Evolutionary conservation across 2,797 vertebrate genomes (phyloP).

Genomic region (Lemur catta): DNA sequence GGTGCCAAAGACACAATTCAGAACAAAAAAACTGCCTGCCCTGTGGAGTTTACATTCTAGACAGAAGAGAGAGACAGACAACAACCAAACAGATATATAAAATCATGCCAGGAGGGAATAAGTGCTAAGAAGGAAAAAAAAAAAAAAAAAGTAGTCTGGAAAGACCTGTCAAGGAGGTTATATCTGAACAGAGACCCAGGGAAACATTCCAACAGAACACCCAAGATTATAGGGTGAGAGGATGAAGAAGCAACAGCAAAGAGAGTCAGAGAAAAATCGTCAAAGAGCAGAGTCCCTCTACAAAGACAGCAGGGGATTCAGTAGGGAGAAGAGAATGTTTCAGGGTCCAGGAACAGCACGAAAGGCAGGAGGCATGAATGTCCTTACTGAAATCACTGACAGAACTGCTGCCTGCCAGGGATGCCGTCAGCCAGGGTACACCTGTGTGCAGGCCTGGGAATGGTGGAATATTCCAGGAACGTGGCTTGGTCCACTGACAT

Average conservation of each 20-base stretch:
- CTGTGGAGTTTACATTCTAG: neutral
- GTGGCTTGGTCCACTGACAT: neutral
- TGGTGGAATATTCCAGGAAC: neutral
- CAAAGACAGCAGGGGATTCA: neutral
- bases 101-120: neutral
- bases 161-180: neutral
- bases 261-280: neutral
- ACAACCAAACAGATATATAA: neutral
- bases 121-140: too few species aligned
- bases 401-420: neutral
- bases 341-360: neutral
- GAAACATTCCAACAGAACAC: neutral
- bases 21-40: neutral
- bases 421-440: neutral
- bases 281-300: neutral
- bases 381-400: neutral
- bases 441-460: neutral
- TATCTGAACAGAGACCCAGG: neutral
- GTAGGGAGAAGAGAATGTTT: neutral
- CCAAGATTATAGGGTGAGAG: neutral
- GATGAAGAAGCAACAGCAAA: neutral
- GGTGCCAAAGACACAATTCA: neutral
- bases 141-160: neutral
- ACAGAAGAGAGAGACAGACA: neutral
- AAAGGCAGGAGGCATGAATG: neutral